A percentile compares a stretch with the other conserved stretches of the same genome.
These are phyloP conservation scores for Aelia acuminata DNA, from an alignment of 2,888 invertebrate species.

Conservation along the genomic window DNA sequence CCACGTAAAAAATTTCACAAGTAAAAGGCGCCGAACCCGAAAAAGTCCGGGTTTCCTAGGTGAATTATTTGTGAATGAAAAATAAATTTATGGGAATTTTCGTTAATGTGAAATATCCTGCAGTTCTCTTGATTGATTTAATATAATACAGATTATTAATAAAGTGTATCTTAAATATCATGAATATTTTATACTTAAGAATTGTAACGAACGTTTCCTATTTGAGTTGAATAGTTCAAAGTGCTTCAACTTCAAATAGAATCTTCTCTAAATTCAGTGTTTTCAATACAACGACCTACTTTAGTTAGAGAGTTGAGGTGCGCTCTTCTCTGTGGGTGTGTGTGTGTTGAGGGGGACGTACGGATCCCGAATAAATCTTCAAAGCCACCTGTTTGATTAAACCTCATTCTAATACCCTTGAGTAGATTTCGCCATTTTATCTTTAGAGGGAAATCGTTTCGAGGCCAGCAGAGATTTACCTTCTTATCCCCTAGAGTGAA, in stretches of 20 bases:
- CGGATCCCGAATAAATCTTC: slow-evolving; percentile 36
- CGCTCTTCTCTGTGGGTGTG: background rate
- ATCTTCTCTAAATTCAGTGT: background rate
- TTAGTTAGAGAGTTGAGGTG: background rate
- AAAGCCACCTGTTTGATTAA: slow-evolving; percentile 34
- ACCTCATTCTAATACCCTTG: slow-evolving; percentile 28
- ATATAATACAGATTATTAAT: no score
- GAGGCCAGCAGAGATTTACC: background rate
- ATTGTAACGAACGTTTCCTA: background rate
- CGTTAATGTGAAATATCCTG: no score
- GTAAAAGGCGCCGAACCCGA: no score
- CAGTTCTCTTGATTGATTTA: no score
- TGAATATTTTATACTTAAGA: no score
- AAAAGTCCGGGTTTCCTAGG: no score
- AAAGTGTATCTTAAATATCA: background rate
- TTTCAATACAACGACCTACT: slow-evolving; percentile 29
- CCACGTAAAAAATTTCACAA: no score
- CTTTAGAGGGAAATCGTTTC: background rate
- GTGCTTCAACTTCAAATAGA: background rate
- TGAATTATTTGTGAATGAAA: no score
- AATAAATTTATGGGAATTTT: no score
- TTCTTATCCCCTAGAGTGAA: background rate
- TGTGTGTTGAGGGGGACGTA: background rate
- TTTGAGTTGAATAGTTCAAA: background rate
- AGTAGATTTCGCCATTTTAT: slow-evolving; percentile 34